phyloP scores from a whole-genome alignment of 2,113 vertebrate species.

The Ceyx melanurus region DNA sequence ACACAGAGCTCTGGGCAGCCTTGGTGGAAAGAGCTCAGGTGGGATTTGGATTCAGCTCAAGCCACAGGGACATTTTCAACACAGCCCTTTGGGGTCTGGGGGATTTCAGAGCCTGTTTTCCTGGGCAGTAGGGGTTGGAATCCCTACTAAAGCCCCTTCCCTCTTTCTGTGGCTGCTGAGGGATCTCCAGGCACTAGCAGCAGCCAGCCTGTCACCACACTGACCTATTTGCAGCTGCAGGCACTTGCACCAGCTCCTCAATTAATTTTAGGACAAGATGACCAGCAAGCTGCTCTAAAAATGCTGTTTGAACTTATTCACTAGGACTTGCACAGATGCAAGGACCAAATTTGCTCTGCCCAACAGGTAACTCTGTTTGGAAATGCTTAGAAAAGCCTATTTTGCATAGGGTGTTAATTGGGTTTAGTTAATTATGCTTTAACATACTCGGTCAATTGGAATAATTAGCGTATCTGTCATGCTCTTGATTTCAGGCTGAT shows the following conservation, averaged over 20 bases:
- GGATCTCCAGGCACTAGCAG: neutral
- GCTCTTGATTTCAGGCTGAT: neutral
- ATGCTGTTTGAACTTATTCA: neutral
- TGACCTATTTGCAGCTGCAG: neutral
- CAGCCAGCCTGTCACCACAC: neutral
- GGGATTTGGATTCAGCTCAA: neutral
- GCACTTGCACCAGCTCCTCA: neutral
- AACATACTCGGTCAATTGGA: neutral
- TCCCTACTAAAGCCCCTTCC: neutral
- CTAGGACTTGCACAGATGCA: neutral
- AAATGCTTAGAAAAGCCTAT: too few relatives aligned
- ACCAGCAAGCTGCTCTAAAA: neutral
- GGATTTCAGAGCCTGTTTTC: neutral
- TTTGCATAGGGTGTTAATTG: neutral
- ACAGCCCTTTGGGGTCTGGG: fast-evolving
- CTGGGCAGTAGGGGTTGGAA: neutral
- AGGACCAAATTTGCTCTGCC: neutral
- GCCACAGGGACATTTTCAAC: neutral
- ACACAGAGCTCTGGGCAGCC: fast-evolving
- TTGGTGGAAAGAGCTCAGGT: neutral
- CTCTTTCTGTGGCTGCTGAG: neutral
- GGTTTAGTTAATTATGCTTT: neutral
- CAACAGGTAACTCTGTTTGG: neutral
- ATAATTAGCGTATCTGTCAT: slow-evolving; percentile 16
- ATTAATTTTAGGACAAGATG: neutral